phyloP scores from a whole-genome alignment of 2,797 vertebrate genomes.

The Acanthornis magna region DNA sequence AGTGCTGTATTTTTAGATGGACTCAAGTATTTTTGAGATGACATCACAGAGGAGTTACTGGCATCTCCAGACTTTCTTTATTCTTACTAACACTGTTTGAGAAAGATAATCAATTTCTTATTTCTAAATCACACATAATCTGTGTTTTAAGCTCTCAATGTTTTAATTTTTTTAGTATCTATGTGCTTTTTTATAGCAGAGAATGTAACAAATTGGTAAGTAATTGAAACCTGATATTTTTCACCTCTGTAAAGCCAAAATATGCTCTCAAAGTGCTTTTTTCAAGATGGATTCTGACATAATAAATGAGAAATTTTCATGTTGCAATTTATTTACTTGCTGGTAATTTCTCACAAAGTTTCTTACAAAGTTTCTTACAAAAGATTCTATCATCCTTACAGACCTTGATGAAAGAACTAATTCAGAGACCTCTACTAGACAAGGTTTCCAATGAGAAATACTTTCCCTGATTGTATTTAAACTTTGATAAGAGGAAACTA shows the following conservation, averaged over 20 bases:
- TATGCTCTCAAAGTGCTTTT: background rate
- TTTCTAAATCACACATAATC: background rate
- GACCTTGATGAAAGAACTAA: background rate
- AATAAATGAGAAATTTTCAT: background rate
- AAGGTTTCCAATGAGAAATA: background rate
- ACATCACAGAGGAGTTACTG: rapidly evolving
- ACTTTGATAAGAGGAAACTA: background rate
- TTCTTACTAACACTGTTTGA: background rate
- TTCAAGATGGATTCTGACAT: background rate
- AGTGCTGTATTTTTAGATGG: background rate
- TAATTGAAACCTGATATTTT: background rate
- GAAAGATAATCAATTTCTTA: background rate
- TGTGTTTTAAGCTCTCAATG: background rate
- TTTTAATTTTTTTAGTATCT: background rate
- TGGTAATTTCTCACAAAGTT: background rate
- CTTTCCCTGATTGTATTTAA: background rate
- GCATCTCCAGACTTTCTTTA: background rate
- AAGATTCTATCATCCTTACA: background rate
- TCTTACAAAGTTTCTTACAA: background rate
- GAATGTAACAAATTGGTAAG: background rate
- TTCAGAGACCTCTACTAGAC: background rate
- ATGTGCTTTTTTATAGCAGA: background rate
- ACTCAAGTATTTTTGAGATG: background rate
- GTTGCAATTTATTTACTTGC: background rate
- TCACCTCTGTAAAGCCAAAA: background rate